Conservation (phyloP, 2,797 vertebrate genomes). For the Acanthurus lineatus region DNA sequence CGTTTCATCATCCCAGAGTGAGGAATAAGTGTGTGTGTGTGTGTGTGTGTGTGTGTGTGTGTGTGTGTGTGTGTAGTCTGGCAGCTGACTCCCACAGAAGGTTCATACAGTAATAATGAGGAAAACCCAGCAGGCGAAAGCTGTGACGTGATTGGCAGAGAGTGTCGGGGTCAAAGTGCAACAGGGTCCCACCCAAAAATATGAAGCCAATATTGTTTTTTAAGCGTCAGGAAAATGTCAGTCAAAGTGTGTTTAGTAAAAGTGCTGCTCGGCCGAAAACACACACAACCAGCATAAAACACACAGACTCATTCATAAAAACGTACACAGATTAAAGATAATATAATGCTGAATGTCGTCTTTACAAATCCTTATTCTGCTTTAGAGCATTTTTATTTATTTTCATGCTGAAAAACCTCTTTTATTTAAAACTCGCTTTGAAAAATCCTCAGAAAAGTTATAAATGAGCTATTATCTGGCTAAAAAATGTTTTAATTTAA, state of each 20-base stretch:
- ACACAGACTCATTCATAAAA: conserved; percentile 1
- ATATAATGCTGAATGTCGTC: not conserved
- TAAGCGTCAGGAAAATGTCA: conserved; percentile 39
- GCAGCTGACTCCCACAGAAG: conserved; percentile 27
- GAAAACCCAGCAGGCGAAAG: not conserved
- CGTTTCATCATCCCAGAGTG: conserved; percentile 45
- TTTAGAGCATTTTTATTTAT: not conserved
- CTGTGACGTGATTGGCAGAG: conserved; percentile 43
- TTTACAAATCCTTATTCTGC: not conserved
- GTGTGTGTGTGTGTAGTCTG: conserved; percentile 27
- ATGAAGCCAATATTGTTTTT: not conserved
- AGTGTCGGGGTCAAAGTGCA: conserved; percentile 34
- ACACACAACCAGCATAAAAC: conserved; percentile 20
- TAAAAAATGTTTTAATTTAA: not conserved
- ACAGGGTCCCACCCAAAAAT: conserved; percentile 4
- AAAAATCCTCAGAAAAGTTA: not conserved
- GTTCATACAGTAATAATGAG: conserved; percentile 33
- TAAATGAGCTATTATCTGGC: not conserved
- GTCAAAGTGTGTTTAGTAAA: conserved; percentile 27
- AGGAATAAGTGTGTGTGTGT: conserved; percentile 21
- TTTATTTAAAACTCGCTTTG: not conserved
- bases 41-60: conserved; percentile 31
- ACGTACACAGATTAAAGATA: not conserved
- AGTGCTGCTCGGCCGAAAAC: too few species aligned
- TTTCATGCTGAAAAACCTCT: not conserved